phyloP scores from a whole-genome alignment of 2,888 invertebrate species.

The Pandemis heparana region DNA sequence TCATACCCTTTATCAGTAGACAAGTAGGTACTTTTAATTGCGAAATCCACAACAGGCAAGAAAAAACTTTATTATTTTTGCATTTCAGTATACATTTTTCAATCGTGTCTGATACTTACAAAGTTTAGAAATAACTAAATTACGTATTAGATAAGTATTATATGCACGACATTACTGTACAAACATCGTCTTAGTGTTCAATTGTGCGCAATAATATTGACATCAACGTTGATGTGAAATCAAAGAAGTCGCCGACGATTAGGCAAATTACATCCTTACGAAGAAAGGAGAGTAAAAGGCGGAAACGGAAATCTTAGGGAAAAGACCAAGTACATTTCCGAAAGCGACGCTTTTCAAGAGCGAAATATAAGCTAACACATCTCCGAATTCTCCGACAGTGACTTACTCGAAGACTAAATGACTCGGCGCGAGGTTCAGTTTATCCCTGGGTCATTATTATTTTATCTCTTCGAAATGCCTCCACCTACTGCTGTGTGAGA shows the following conservation, averaged over 20 bases:
- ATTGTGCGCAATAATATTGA: slow-evolving; percentile 31
- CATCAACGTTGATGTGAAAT: slow-evolving; percentile 23
- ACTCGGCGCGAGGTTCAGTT: slow-evolving; percentile 32
- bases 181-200: slow-evolving; percentile 10
- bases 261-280: slow-evolving; percentile 41
- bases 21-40: too few relatives aligned
- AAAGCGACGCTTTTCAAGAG: slow-evolving; percentile 35
- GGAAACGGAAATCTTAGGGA: slow-evolving; percentile 39
- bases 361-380: slow-evolving; percentile 40
- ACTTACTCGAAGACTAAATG: slow-evolving; percentile 31
- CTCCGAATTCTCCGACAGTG: slow-evolving; percentile 22
- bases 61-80: too few relatives aligned
- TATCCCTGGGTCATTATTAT: slow-evolving; percentile 32
- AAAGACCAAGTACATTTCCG: slow-evolving; percentile 40
- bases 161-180: not conserved
- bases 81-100: too few relatives aligned
- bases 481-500: slow-evolving; percentile 13
- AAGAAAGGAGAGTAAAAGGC: slow-evolving; percentile 40
- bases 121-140: not conserved
- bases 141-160: not conserved
- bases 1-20: too few relatives aligned
- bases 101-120: not conserved
- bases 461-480: slow-evolving; percentile 28
- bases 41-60: too few relatives aligned
- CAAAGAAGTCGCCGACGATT: slow-evolving; percentile 30